Percentiles rank a stretch among this genome's conserved stretches.
These are phyloP conservation scores for Blastobasis lacticolella DNA, from an alignment of 2,888 invertebrate genomes.

Conservation along the genomic window DNA sequence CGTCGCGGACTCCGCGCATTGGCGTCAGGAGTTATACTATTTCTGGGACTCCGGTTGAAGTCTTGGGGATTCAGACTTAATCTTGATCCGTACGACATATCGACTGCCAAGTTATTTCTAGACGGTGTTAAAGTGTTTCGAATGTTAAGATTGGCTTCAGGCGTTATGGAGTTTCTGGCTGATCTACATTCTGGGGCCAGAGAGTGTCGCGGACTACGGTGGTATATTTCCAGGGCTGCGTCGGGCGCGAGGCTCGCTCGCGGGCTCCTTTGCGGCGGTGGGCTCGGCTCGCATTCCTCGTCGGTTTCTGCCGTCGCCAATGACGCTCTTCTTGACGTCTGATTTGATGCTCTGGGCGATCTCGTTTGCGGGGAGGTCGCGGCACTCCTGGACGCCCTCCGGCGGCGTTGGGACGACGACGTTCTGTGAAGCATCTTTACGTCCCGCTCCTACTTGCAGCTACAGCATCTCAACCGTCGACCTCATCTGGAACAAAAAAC, in stretches of 20 bases:
- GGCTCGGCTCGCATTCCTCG: slow-evolving; percentile 60
- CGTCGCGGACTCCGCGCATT: slow-evolving; percentile 74
- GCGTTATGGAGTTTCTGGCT: slow-evolving; percentile 77
- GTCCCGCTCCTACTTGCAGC: slow-evolving; percentile 9
- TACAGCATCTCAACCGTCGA: not conserved
- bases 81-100: slow-evolving; percentile 69
- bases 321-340: slow-evolving; percentile 71
- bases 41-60: slow-evolving; percentile 65
- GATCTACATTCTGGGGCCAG: slow-evolving; percentile 72
- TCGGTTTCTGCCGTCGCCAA: slow-evolving; percentile 78
- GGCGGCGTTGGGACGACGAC: slow-evolving; percentile 78
- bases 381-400: slow-evolving; percentile 78
- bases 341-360: slow-evolving; percentile 61
- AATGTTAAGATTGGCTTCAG: slow-evolving; percentile 71
- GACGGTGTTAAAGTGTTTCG: slow-evolving; percentile 73
- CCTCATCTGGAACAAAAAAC: slow-evolving; percentile 7
- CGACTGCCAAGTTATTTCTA: slow-evolving; percentile 77
- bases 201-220: slow-evolving; percentile 73
- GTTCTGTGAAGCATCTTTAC: slow-evolving; percentile 76
- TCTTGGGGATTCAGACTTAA: slow-evolving; percentile 75
- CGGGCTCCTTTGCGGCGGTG: slow-evolving; percentile 62
- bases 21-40: slow-evolving; percentile 63
- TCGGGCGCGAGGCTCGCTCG: slow-evolving; percentile 76
- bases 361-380: slow-evolving; percentile 77
- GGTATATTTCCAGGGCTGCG: slow-evolving; percentile 62